Evolutionary conservation across 2,888 invertebrate species (phyloP).

Genomic region (Acanthosepion lycidas): DNA sequence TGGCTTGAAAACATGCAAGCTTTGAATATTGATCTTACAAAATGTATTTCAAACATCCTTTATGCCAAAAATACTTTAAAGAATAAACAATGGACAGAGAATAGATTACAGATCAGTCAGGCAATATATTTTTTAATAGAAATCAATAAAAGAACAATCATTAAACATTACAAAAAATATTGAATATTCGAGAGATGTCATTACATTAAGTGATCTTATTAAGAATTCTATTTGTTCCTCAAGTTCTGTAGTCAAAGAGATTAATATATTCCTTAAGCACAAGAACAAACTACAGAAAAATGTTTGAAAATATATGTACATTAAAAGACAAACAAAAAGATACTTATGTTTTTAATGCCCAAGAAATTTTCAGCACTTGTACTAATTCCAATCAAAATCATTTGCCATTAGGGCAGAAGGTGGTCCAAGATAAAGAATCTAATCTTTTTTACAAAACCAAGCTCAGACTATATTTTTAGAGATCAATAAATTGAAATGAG

Average conservation of each 20-base stretch:
- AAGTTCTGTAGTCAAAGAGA: not conserved
- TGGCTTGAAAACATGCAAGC: not conserved
- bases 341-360: not conserved
- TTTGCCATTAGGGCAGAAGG: not conserved
- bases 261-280: not conserved
- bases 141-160: not conserved
- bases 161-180: not conserved
- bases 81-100: not conserved
- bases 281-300: not conserved
- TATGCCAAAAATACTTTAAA: not conserved
- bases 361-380: slow-evolving; percentile 33
- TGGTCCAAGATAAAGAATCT: not conserved
- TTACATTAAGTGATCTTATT: slow-evolving; percentile 9
- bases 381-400: slow-evolving; percentile 21
- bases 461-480: slow-evolving; percentile 17
- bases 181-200: not conserved
- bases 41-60: not conserved
- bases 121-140: not conserved
- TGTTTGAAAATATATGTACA: not conserved
- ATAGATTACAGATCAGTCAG: not conserved
- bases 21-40: not conserved
- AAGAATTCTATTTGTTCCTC: not conserved
- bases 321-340: not conserved
- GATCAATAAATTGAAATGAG: not conserved
- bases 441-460: not conserved